These are phyloP conservation scores for Pseudocheirus occidentalis DNA, from an alignment of 2,797 vertebrate genomes.

Conservation along the genomic window DNA sequence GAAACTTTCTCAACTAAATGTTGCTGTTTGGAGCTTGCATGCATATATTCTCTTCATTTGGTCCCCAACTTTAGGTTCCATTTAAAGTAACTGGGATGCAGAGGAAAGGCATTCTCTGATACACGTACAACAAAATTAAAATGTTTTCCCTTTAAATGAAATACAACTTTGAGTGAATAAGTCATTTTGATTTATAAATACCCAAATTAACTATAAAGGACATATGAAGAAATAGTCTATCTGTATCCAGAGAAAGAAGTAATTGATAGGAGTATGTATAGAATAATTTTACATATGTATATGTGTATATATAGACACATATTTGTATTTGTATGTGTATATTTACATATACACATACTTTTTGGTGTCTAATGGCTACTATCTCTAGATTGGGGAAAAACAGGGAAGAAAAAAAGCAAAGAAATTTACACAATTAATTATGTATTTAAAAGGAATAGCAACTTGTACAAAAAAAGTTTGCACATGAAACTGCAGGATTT, in stretches of 20 bases:
- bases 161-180: slow-evolving; percentile 21
- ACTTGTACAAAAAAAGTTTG: neutral
- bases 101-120: slow-evolving; percentile 45
- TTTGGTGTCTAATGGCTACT: neutral
- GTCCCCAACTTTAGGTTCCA: slow-evolving; percentile 58
- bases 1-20: slow-evolving; percentile 71
- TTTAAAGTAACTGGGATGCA: slow-evolving; percentile 64
- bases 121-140: slow-evolving; percentile 55
- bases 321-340: too few species aligned
- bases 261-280: neutral
- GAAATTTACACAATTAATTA: neutral
- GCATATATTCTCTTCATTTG: slow-evolving; percentile 56
- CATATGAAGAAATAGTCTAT: neutral
- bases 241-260: neutral
- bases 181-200: slow-evolving; percentile 26
- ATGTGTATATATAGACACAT: neutral
- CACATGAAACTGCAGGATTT: too few species aligned
- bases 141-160: slow-evolving; percentile 62
- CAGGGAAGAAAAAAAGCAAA: neutral
- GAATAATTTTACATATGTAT: neutral
- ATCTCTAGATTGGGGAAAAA: neutral
- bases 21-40: slow-evolving; percentile 29
- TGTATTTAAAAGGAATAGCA: neutral
- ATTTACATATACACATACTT: too few species aligned
- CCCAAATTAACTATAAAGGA: neutral